A percentile compares a stretch with the other conserved stretches of the same genome.
Conservation (phyloP, 2,888 invertebrate species). For the Mantis religiosa region DNA sequence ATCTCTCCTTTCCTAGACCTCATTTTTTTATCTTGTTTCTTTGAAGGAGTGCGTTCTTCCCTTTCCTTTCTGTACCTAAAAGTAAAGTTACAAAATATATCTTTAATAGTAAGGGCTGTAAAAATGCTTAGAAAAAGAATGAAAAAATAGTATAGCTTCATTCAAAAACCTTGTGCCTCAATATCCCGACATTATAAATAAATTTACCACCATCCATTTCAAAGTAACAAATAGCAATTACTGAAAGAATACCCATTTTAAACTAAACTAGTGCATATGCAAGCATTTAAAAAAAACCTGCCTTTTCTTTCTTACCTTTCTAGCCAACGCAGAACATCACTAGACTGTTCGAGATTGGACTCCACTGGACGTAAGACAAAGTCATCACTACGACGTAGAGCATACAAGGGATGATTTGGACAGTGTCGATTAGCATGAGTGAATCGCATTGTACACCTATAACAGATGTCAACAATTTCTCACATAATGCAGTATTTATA, state of each 20-base stretch:
- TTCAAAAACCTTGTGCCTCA: neutral
- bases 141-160: too few relatives aligned
- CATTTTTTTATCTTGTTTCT: constrained; percentile 44
- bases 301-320: constrained; percentile 41
- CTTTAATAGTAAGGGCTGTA: neutral
- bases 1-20: constrained; percentile 46
- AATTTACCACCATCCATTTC: too few relatives aligned
- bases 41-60: constrained; percentile 42
- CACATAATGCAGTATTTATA: too few relatives aligned
- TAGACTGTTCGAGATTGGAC: constrained; percentile 48
- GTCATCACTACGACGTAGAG: constrained; percentile 50
- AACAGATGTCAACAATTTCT: too few relatives aligned
- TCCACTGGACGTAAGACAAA: constrained; percentile 49
- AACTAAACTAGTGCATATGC: neutral
- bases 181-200: neutral
- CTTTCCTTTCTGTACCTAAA: constrained; percentile 42
- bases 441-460: constrained; percentile 60
- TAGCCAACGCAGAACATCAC: constrained; percentile 52
- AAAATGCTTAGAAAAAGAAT: neutral
- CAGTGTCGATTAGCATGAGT: constrained; percentile 75
- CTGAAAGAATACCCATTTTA: neutral
- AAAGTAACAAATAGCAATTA: neutral
- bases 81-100: neutral
- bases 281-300: neutral
- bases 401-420: constrained; percentile 63